Evolutionary conservation across 2,888 invertebrate species (phyloP).

Genomic region (Escarpia spicata): DNA sequence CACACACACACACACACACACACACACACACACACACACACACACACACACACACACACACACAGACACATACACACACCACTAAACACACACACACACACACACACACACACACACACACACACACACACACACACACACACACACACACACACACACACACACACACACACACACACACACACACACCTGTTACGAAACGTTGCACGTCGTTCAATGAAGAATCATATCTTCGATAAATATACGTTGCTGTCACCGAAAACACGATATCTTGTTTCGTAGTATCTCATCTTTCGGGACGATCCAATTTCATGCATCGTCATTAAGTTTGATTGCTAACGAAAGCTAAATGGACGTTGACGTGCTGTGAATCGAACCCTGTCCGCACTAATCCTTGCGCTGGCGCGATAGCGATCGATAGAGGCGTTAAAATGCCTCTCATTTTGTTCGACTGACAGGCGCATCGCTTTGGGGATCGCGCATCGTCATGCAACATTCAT

Average conservation of each 20-base stretch:
- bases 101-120: too few relatives aligned
- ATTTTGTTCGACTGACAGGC: not conserved
- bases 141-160: too few relatives aligned
- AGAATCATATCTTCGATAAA: not conserved
- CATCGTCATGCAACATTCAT: constrained; percentile 10
- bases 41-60: too few relatives aligned
- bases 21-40: too few relatives aligned
- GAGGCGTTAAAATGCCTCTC: constrained; percentile 12
- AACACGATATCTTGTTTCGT: constrained; percentile 8
- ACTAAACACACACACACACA: too few relatives aligned
- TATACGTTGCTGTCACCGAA: not conserved
- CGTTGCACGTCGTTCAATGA: not conserved
- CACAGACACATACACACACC: too few relatives aligned
- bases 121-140: too few relatives aligned
- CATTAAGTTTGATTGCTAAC: not conserved
- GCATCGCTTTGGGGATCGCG: not conserved
- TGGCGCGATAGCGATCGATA: not conserved
- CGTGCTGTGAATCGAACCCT: not conserved
- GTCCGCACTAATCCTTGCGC: not conserved
- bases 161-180: too few relatives aligned
- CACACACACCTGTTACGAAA: not conserved
- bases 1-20: too few relatives aligned
- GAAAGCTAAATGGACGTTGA: constrained; percentile 10
- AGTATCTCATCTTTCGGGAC: constrained; percentile 13
- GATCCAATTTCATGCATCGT: constrained; percentile 1